phyloP scores from a whole-genome alignment of 2,113 vertebrate genomes.

The Neomonachus schauinslandi region DNA sequence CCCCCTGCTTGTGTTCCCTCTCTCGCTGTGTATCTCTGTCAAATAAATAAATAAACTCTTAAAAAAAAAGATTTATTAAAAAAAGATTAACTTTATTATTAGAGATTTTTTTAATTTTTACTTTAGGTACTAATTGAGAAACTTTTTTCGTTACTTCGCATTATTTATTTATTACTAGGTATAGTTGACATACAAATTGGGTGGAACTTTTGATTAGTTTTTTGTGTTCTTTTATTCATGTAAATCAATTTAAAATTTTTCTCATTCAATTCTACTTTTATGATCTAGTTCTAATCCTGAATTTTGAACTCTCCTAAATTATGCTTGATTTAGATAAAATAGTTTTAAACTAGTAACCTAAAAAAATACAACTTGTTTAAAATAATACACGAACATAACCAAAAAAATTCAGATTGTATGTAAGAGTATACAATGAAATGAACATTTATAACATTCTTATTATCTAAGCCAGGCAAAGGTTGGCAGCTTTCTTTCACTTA shows the following conservation, averaged over 20 bases:
- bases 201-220: constrained; percentile 46
- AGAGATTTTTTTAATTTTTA: constrained; percentile 50
- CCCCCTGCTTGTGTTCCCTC: too few species aligned
- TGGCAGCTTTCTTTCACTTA: constrained; percentile 67
- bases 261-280: constrained; percentile 31
- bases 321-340: constrained; percentile 49
- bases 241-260: constrained; percentile 26
- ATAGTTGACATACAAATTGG: neutral
- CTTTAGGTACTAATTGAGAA: neutral
- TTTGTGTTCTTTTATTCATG: constrained; percentile 20
- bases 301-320: constrained; percentile 40
- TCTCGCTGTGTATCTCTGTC: too few species aligned
- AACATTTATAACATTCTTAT: constrained; percentile 54
- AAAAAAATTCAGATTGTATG: constrained; percentile 27
- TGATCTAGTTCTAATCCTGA: neutral
- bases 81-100: neutral
- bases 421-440: constrained; percentile 42
- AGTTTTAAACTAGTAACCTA: constrained; percentile 45
- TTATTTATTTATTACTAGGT: neutral
- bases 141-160: neutral
- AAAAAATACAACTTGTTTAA: constrained; percentile 37
- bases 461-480: constrained; percentile 48
- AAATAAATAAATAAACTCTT: too few species aligned
- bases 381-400: neutral
- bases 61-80: too few species aligned